Percentiles rank a stretch among this genome's conserved stretches.
phyloP scores from a whole-genome alignment of 1,140 invertebrate genomes.

The Bemisia tabaci region DNA sequence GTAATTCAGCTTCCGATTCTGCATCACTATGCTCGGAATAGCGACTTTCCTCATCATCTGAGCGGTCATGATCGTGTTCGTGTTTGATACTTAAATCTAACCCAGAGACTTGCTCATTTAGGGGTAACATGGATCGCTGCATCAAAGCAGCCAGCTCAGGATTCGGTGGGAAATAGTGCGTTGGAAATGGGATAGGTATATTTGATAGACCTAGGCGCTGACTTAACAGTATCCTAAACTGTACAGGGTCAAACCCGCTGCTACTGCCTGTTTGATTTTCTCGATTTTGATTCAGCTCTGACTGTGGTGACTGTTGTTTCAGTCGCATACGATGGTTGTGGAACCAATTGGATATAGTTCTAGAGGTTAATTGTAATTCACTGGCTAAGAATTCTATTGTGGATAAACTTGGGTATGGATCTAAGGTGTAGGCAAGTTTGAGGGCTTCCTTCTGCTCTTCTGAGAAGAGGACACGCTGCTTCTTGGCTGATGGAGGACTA shows the following conservation, averaged over 20 bases:
- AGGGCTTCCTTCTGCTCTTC: constrained; percentile 97
- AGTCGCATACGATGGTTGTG: constrained; percentile 97
- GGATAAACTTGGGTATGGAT: constrained; percentile 89
- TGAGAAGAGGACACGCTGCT: constrained; percentile 83
- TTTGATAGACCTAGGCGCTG: constrained; percentile 47
- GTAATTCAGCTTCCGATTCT: constrained; percentile 22
- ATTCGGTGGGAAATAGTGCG: constrained; percentile 59
- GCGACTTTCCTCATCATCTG: constrained; percentile 52
- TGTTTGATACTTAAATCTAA: constrained; percentile 69
- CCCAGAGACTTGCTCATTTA: constrained; percentile 52
- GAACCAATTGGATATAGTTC: constrained; percentile 99
- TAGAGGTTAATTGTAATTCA: constrained; percentile 79
- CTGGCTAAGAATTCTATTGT: constrained; percentile 90
- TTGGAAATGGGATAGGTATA: constrained; percentile 51
- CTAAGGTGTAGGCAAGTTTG: constrained; percentile 79
- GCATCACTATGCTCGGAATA: constrained; percentile 25
- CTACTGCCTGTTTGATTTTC: constrained; percentile 39
- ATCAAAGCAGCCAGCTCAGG: constrained; percentile 55
- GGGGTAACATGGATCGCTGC: constrained; percentile 39
- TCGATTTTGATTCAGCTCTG: constrained; percentile 6
- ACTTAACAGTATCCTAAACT: constrained; percentile 73
- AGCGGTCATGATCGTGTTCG: constrained; percentile 51
- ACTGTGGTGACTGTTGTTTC: constrained; percentile 71
- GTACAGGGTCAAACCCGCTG: constrained; percentile 67
- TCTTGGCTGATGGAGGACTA: constrained; percentile 63